A percentile compares a stretch with the other conserved stretches of the same genome.
These are phyloP conservation scores for Calliphora vomitoria DNA, from an alignment of 2,888 invertebrate species.

Conservation along the genomic window DNA sequence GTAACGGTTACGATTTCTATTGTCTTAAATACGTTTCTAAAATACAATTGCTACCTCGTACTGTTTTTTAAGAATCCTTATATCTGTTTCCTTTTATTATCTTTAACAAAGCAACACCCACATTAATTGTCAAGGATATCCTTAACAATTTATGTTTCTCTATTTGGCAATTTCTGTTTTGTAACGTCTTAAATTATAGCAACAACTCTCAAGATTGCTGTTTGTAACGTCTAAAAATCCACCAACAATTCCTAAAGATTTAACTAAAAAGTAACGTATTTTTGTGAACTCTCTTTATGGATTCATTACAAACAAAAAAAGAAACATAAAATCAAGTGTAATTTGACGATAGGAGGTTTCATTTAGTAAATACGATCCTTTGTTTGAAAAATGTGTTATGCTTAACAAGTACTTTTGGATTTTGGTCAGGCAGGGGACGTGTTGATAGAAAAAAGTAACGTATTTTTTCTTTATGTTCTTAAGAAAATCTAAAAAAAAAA, in stretches of 20 bases:
- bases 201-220: not conserved
- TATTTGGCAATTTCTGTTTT: constrained; percentile 4
- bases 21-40: not conserved
- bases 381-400: constrained; percentile 20
- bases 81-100: not conserved
- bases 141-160: not conserved
- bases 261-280: constrained; percentile 60
- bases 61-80: not conserved
- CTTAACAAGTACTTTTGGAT: constrained; percentile 18
- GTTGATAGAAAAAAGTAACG: not conserved
- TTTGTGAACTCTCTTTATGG: not conserved
- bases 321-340: constrained; percentile 55
- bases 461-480: not conserved
- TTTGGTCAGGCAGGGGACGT: constrained; percentile 15
- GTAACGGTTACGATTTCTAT: not conserved
- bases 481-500: not conserved
- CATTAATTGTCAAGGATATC: constrained; percentile 38
- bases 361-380: constrained; percentile 23
- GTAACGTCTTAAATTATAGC: constrained; percentile 14
- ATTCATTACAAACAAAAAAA: not conserved
- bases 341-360: constrained; percentile 23
- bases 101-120: constrained; percentile 5
- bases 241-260: not conserved
- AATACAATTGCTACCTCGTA: not conserved
- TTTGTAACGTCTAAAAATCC: constrained; percentile 16